phyloP scores from a whole-genome alignment of 1,140 invertebrate genomes.

The Caenorhabditis brenneri region DNA sequence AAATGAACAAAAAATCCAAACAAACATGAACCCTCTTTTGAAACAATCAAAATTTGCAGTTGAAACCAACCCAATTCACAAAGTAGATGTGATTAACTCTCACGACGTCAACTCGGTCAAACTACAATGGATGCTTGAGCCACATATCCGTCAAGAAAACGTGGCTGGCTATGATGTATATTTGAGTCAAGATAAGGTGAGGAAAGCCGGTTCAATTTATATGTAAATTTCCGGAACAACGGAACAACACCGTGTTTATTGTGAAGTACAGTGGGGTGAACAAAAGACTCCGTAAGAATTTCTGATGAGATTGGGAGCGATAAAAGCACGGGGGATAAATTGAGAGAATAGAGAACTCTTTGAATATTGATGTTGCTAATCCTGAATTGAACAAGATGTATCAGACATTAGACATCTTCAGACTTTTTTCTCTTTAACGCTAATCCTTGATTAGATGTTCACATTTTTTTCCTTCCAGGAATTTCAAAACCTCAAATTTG shows the following conservation, averaged over 20 bases:
- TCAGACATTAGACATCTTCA: background rate
- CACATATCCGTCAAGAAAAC: slow-evolving; percentile 44
- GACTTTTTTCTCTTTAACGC: background rate
- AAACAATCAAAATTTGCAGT: slow-evolving; percentile 47
- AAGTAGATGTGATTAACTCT: slow-evolving; percentile 70
- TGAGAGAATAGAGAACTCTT: background rate
- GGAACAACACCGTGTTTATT: background rate
- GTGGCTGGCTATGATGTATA: slow-evolving; percentile 67
- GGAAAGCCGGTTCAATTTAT: background rate
- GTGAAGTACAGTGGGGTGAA: background rate
- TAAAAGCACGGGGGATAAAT: background rate
- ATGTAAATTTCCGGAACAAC: background rate
- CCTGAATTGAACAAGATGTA: background rate
- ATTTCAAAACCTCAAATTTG: background rate
- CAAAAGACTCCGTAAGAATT: slow-evolving; percentile 36
- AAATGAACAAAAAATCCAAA: too few relatives aligned
- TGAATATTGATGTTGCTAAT: slow-evolving; percentile 25
- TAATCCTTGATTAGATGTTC: background rate
- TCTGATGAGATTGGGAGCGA: background rate
- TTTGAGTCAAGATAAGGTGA: slow-evolving; percentile 59
- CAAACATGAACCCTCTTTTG: background rate
- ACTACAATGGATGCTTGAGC: slow-evolving; percentile 67
- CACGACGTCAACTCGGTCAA: slow-evolving; percentile 65
- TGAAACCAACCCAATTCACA: slow-evolving; percentile 63
- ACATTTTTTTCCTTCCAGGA: background rate